Evolutionary conservation across 2,888 invertebrate species (phyloP).

Genomic region (Cosmia pyralina): DNA sequence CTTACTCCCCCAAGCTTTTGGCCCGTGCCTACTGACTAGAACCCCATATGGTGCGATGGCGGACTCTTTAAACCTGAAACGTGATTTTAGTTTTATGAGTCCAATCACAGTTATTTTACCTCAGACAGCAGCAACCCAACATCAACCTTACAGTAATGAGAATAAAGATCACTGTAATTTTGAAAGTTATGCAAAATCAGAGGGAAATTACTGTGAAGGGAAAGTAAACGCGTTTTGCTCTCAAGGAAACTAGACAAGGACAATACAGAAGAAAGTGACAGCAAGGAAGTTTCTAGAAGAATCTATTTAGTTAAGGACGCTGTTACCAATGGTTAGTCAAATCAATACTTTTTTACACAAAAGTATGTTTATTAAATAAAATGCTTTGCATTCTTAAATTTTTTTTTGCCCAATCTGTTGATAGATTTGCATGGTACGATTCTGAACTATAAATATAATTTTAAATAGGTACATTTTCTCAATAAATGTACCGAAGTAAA

Average conservation of each 20-base stretch:
- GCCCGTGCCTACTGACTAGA: slow-evolving; percentile 36
- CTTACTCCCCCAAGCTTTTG: slow-evolving; percentile 45
- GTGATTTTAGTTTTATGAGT: neutral
- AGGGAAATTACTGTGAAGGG: no score
- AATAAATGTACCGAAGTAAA: no score
- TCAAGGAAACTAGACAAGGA: neutral
- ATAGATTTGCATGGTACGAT: no score
- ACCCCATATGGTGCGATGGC: slow-evolving; percentile 43
- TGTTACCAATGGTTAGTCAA: no score
- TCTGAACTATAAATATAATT: no score
- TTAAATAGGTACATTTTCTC: no score
- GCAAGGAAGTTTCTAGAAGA: neutral
- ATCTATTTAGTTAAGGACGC: neutral
- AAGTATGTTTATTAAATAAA: no score
- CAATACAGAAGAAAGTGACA: neutral
- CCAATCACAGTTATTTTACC: neutral
- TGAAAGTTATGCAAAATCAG: neutral
- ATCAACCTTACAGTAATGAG: neutral
- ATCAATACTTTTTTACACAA: no score
- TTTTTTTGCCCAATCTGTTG: no score
- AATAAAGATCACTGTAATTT: neutral
- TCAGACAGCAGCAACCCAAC: neutral
- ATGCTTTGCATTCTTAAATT: no score
- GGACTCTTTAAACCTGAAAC: slow-evolving; percentile 36
- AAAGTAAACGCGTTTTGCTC: neutral